A percentile compares a stretch with the other conserved stretches of the same genome.
Evolutionary conservation across 2,888 invertebrate genomes (phyloP).

Genomic region (Aquatica leii): DNA sequence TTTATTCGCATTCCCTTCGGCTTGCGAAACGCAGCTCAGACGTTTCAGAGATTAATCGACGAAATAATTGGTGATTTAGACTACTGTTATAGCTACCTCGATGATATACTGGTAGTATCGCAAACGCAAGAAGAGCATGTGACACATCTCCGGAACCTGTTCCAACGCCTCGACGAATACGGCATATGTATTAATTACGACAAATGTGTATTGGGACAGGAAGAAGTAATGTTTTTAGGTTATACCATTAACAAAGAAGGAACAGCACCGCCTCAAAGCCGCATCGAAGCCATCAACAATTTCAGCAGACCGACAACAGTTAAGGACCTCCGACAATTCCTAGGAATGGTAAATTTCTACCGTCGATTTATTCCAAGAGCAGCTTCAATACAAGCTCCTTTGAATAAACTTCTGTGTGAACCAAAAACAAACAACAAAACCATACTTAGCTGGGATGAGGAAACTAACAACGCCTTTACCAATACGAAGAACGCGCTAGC

Average conservation of each 20-base stretch:
- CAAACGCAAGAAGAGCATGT: constrained; percentile 31
- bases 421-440: too few relatives aligned
- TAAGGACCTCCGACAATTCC: too few relatives aligned
- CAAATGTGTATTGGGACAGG: constrained; percentile 30
- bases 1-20: constrained; percentile 50
- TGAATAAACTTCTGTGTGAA: too few relatives aligned
- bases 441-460: too few relatives aligned
- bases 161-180: constrained; percentile 39
- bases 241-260: neutral
- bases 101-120: constrained; percentile 47
- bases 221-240: neutral
- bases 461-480: too few relatives aligned
- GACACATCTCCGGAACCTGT: constrained; percentile 38
- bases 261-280: neutral
- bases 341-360: too few relatives aligned
- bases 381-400: too few relatives aligned
- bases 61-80: constrained; percentile 42
- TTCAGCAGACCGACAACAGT: constrained; percentile 1
- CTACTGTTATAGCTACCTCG: constrained; percentile 46
- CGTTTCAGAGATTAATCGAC: constrained; percentile 54
- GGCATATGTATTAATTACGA: constrained; percentile 40
- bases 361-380: too few relatives aligned
- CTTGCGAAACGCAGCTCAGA: constrained; percentile 52
- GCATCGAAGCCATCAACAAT: neutral
- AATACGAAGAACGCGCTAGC: too few relatives aligned